These are phyloP conservation scores for human DNA, from an alignment of 2,113 vertebrate genomes.

Conservation along the genomic window DNA sequence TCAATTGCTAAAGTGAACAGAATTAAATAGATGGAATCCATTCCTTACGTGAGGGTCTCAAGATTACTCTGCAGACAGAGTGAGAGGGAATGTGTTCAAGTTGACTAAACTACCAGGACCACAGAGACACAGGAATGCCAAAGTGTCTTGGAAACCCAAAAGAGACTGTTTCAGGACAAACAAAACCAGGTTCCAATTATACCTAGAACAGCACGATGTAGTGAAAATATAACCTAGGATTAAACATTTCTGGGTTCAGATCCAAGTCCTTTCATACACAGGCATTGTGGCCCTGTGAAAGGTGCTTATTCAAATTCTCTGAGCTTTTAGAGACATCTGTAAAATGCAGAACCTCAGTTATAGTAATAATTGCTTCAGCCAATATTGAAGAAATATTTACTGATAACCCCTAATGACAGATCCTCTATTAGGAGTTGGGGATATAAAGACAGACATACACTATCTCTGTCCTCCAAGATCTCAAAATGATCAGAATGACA, in stretches of 20 bases:
- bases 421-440: accelerated
- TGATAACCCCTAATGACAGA: background rate
- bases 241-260: background rate
- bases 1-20: background rate
- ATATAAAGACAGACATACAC: background rate
- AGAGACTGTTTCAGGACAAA: background rate
- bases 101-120: accelerated
- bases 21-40: background rate
- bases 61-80: background rate
- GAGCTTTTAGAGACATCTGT: no score
- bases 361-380: background rate
- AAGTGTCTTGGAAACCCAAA: background rate
- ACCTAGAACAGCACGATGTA: accelerated
- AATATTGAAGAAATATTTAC: background rate
- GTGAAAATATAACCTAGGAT: background rate
- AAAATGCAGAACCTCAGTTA: background rate
- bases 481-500: no score
- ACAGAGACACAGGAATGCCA: accelerated
- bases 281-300: background rate
- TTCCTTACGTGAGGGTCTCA: accelerated
- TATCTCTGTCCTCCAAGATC: accelerated
- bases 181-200: no score
- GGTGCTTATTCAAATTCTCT: accelerated
- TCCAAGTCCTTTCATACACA: accelerated
- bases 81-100: accelerated